phyloP scores from a whole-genome alignment of 2,113 vertebrate species.

The Brienomyrus brachyistius region DNA sequence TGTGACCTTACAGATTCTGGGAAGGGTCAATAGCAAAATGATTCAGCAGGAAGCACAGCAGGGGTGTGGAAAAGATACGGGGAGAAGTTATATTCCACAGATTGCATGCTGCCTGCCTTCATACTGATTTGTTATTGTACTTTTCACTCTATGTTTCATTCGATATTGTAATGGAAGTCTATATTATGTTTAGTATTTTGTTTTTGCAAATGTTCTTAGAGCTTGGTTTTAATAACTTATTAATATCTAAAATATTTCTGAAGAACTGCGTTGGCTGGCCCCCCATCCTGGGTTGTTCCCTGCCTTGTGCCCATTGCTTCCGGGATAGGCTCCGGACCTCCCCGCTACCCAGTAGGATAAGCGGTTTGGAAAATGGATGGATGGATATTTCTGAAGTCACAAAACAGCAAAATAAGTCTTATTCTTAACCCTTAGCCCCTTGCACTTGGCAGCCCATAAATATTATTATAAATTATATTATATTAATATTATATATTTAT shows the following conservation, averaged over 20 bases:
- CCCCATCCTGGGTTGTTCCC: too few relatives aligned
- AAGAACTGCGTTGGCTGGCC: not conserved
- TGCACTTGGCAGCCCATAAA: not conserved
- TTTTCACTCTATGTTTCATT: not conserved
- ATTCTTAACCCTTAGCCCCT: not conserved
- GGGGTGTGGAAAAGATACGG: not conserved
- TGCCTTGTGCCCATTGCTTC: too few relatives aligned
- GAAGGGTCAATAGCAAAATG: not conserved
- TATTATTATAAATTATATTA: too few relatives aligned
- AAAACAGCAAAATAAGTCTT: not conserved
- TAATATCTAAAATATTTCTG: not conserved
- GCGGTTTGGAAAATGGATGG: too few relatives aligned
- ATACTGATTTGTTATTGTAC: not conserved
- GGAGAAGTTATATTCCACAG: not conserved
- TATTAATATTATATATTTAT: too few relatives aligned
- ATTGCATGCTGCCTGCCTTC: not conserved
- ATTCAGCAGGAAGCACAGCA: not conserved
- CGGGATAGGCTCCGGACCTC: too few relatives aligned
- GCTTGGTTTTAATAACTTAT: not conserved
- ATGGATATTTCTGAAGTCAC: not conserved
- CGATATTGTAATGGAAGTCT: not conserved
- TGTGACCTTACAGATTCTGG: not conserved
- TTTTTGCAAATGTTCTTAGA: not conserved
- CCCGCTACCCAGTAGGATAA: too few relatives aligned
- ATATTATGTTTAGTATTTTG: not conserved